Conservation (phyloP, 2,113 vertebrate genomes). For the Engraulis encrasicolus region DNA sequence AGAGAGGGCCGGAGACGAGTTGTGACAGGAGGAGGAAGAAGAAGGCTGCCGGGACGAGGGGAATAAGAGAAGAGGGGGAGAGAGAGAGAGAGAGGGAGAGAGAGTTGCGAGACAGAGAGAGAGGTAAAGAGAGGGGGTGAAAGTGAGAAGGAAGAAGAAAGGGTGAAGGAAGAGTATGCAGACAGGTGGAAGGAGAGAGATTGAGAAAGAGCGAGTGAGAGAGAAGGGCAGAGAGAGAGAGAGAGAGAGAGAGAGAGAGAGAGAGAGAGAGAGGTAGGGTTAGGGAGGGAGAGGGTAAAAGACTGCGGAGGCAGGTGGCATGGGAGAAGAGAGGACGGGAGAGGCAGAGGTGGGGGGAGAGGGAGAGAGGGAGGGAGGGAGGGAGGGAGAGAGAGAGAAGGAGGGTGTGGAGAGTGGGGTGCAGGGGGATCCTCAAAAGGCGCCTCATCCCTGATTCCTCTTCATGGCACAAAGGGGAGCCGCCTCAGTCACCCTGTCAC, state of each 20-base stretch:
- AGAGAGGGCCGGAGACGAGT: neutral
- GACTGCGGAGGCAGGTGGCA: too few species aligned
- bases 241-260: neutral
- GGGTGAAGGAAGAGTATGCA: slow-evolving; percentile 34
- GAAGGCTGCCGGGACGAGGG: too few species aligned
- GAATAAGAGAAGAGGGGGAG: slow-evolving; percentile 43
- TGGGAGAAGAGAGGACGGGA: neutral
- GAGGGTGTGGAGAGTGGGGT: slow-evolving; percentile 38
- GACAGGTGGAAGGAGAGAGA: too few species aligned
- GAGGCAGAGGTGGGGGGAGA: slow-evolving; percentile 44
- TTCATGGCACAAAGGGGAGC: slow-evolving; percentile 46
- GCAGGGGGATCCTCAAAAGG: too few species aligned
- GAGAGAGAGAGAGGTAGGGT: too few species aligned
- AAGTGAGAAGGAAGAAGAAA: neutral
- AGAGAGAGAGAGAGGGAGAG: slow-evolving; percentile 41
- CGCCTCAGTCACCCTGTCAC: too few species aligned
- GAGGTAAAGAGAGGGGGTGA: neutral
- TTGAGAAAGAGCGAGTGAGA: neutral
- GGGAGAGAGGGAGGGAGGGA: slow-evolving; percentile 7
- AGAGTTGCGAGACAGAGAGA: slow-evolving; percentile 31
- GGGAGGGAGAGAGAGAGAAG: neutral
- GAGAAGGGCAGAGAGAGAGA: neutral
- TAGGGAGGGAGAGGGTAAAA: slow-evolving; percentile 48
- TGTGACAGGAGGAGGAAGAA: slow-evolving; percentile 46
- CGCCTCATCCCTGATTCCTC: slow-evolving; percentile 51